Base-by-base conservation (phyloP, 1,140 invertebrate species). In the Bombus confusus region DNA sequence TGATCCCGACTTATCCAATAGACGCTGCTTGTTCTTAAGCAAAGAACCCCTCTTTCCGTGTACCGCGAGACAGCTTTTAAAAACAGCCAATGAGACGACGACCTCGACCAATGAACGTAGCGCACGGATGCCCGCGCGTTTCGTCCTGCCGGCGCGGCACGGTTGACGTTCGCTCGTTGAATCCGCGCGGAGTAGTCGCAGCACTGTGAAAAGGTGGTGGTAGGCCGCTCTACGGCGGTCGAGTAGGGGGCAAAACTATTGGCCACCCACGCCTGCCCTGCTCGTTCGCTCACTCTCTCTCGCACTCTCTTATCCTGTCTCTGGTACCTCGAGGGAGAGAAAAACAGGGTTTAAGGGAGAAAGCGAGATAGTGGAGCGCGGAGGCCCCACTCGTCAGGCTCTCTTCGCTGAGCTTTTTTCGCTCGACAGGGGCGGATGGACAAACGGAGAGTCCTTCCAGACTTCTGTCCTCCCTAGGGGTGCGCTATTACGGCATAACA, bases 401-500 rank as follows among this genome's bases (percentile, higher is more conserved):
- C 87, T 90, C 86, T 73, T 87, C 80, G 90, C 90, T 91, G 91
- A 92, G 90, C 91, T 91, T 92, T 92, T 91, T 93, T 90, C 90
- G 86, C 90, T 88, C 90, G 88, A 82, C 89, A 88, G 82, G 88
- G 85, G 88, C 73, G 86, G 85, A 91, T 88, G 84, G 88, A 90
- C 88, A 88, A 86, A 87, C 85, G 84, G 88, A 92, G 90, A 91
- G 90, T 90, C 90, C 90, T 91, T 88, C 89, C 90, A 91, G 90
- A 91, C 93, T 93, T 93, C 93, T 93, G 92, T 93, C 91, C 86
- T 87, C 86, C 85, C 88, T 86, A 75, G 86, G 87, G 90, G 77
- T 87, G 88, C 87, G 86, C 91, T 93, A 94, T 94, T 93, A 94
- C 91, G 91, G 91, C 92, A 92, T 94, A 94, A 94, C 92, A 95